Evolutionary conservation across 2,888 invertebrate genomes (phyloP).

Genomic region (Thymelicus acteon): DNA sequence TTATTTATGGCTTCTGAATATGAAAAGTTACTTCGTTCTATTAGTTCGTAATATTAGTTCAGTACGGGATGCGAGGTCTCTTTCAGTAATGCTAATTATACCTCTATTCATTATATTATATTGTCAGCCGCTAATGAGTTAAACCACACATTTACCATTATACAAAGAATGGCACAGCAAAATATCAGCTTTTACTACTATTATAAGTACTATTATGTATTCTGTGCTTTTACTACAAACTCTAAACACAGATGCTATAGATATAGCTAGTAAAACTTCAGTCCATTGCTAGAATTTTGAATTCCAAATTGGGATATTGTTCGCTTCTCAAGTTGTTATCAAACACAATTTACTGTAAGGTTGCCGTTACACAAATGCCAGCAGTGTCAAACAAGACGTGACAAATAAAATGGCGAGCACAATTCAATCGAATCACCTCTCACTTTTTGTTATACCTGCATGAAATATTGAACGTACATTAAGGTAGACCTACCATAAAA

Average conservation of each 20-base stretch:
- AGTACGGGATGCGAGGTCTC: no score
- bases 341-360: conserved; percentile 32
- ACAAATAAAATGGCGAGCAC: conserved; percentile 73
- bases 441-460: conserved; percentile 56
- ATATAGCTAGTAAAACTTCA: conserved; percentile 12
- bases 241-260: not conserved
- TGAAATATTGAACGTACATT: conserved; percentile 24
- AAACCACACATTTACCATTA: no score
- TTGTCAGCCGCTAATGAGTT: no score
- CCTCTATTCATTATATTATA: no score
- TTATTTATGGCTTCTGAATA: not conserved
- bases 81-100: no score
- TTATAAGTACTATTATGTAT: no score
- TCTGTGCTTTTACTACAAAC: not conserved
- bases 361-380: conserved; percentile 53
- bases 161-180: not conserved
- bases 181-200: not conserved
- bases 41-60: not conserved
- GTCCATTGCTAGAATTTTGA: conserved; percentile 24
- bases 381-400: conserved; percentile 70
- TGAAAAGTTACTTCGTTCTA: not conserved
- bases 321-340: conserved; percentile 24
- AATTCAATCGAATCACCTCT: conserved; percentile 63
- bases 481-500: not conserved
- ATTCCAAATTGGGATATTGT: conserved; percentile 30